These are phyloP conservation scores for Diarsia dahlii DNA, from an alignment of 2,888 invertebrate species.

Conservation along the genomic window DNA sequence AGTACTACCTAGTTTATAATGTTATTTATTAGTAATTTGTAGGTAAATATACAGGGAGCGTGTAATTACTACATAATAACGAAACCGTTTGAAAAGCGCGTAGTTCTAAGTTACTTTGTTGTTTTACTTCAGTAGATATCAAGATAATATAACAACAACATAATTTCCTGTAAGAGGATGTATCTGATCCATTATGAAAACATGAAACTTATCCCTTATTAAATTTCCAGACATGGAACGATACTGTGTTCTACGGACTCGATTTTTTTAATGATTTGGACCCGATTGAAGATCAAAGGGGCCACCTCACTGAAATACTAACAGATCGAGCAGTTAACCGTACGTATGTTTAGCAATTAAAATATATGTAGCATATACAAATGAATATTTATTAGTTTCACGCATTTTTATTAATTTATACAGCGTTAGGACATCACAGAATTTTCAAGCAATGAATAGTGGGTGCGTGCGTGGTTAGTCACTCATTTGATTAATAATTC, in stretches of 20 bases:
- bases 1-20: background rate
- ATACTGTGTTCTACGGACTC: conserved; percentile 71
- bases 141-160: background rate
- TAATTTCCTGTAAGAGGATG: conserved; percentile 10
- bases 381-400: conserved; percentile 35
- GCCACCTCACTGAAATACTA: conserved; percentile 74
- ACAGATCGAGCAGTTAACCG: conserved; percentile 72
- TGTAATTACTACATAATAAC: background rate
- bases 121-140: background rate
- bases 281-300: conserved; percentile 70
- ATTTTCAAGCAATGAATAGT: conserved; percentile 26
- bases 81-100: background rate
- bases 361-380: conserved; percentile 22
- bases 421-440: conserved; percentile 42
- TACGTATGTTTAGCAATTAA: conserved; percentile 62
- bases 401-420: conserved; percentile 31
- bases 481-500: conserved; percentile 27
- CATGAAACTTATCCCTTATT: background rate
- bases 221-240: conserved; percentile 72
- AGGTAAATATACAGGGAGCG: background rate
- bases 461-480: conserved; percentile 32
- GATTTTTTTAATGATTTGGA: conserved; percentile 73
- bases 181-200: conserved; percentile 1
- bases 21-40: background rate
- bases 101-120: background rate